phyloP scores from a whole-genome alignment of 1,140 invertebrate genomes.

The Cecropterus lyciades region DNA sequence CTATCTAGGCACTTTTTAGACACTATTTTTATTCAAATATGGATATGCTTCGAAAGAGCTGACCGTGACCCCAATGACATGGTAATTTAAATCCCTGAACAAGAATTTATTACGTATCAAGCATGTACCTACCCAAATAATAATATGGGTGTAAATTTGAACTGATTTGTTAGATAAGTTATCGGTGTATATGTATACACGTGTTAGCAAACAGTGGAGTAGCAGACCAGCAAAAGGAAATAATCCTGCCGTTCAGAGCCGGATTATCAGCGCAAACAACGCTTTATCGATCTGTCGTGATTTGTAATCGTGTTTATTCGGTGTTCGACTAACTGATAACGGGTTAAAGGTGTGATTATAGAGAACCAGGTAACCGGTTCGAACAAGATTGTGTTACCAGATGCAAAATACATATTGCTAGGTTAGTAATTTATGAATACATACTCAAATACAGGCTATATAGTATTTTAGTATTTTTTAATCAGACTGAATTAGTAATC shows the following conservation, averaged over 20 bases:
- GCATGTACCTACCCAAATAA: conserved; percentile 21
- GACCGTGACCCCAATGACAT: background rate
- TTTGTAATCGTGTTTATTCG: conserved; percentile 38
- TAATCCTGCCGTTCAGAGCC: conserved; percentile 62
- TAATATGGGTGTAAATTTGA: conserved; percentile 14
- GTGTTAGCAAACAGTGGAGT: conserved; percentile 54
- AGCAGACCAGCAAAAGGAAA: conserved; percentile 50
- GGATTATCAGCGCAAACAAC: conserved; percentile 59
- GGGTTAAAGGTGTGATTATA: background rate
- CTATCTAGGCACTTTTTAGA: too few relatives aligned
- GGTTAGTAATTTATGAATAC: too few relatives aligned
- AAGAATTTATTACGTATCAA: conserved; percentile 1
- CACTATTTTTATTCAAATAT: too few relatives aligned
- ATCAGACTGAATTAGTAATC: too few relatives aligned
- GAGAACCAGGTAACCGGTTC: background rate
- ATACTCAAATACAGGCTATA: too few relatives aligned
- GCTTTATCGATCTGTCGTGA: conserved; percentile 43
- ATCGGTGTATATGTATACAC: conserved; percentile 44
- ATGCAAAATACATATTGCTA: too few relatives aligned
- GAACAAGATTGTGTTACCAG: too few relatives aligned
- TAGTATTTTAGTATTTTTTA: too few relatives aligned
- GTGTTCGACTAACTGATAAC: conserved; percentile 9
- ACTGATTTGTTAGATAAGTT: conserved; percentile 27
- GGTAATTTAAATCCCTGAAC: background rate
- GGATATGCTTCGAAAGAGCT: too few relatives aligned